phyloP scores from a whole-genome alignment of 2,888 invertebrate genomes.

The Agriotes lineatus region DNA sequence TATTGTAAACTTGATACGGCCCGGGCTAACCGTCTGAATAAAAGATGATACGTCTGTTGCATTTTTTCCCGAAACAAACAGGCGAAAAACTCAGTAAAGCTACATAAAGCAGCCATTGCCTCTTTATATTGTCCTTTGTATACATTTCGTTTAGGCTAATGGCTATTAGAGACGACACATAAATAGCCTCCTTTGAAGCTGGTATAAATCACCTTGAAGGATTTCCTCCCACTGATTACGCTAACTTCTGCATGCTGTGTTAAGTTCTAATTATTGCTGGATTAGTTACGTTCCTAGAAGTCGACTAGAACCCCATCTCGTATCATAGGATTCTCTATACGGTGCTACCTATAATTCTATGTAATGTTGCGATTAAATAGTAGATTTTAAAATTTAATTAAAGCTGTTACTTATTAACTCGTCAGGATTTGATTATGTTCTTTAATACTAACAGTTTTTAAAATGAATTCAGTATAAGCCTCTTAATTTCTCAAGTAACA shows the following conservation, averaged over 20 bases:
- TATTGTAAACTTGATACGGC: constrained; percentile 10
- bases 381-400: too few species aligned
- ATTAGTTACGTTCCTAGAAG: constrained; percentile 1
- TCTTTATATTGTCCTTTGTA: background rate
- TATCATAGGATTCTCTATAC: too few species aligned
- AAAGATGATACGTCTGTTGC: constrained; percentile 11
- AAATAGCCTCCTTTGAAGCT: constrained; percentile 1
- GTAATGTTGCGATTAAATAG: too few species aligned
- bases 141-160: constrained; percentile 13
- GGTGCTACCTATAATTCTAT: too few species aligned
- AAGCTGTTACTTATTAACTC: too few species aligned
- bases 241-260: constrained; percentile 27
- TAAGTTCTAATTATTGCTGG: constrained; percentile 31
- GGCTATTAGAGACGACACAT: constrained; percentile 4
- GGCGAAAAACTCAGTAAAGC: background rate
- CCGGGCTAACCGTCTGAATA: constrained; percentile 10
- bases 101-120: background rate
- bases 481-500: too few species aligned
- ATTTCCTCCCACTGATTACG: constrained; percentile 19
- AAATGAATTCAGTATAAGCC: too few species aligned
- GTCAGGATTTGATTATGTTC: too few species aligned
- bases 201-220: constrained; percentile 18
- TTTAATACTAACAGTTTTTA: too few species aligned
- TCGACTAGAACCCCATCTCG: too few species aligned
- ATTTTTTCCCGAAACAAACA: background rate